These are phyloP conservation scores for Lepetodrilus schrolli DNA, from an alignment of 2,888 invertebrate genomes.

Conservation along the genomic window DNA sequence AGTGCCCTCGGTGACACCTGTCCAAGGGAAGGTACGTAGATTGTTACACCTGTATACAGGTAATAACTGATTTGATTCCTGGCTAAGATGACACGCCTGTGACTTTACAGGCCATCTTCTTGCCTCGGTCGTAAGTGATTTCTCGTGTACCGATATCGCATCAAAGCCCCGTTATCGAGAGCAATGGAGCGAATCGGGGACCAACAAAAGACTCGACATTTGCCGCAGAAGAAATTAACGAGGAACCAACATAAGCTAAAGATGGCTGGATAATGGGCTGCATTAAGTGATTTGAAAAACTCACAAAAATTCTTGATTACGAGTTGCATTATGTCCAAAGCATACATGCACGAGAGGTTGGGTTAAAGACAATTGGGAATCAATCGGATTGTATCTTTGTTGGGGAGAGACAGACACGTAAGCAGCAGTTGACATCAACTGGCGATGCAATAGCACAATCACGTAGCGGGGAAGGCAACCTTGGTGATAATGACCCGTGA, in stretches of 20 bases:
- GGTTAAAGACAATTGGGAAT: conserved; percentile 14
- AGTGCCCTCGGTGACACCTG: not conserved
- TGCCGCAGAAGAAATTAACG: not conserved
- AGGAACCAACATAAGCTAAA: conserved; percentile 18
- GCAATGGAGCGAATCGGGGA: not conserved
- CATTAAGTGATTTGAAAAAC: conserved; percentile 26
- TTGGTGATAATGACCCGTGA: not conserved
- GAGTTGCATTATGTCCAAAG: not conserved
- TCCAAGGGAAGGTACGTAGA: not conserved
- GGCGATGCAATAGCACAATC: not conserved
- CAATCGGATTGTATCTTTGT: not conserved
- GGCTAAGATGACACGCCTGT: not conserved
- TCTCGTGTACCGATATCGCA: conserved; percentile 14
- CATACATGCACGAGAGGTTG: not conserved
- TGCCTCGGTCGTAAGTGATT: conserved; percentile 5
- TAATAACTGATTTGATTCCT: conserved; percentile 9
- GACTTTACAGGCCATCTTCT: not conserved
- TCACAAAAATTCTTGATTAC: not conserved
- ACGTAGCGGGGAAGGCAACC: not conserved
- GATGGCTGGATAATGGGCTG: not conserved
- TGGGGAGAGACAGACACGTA: not conserved
- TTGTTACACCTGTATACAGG: no score
- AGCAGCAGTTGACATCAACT: not conserved
- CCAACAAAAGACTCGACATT: conserved; percentile 6
- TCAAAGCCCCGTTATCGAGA: conserved; percentile 11